These are phyloP conservation scores for Rhinoraja longicauda DNA, from an alignment of 2,797 vertebrate genomes.

Conservation along the genomic window DNA sequence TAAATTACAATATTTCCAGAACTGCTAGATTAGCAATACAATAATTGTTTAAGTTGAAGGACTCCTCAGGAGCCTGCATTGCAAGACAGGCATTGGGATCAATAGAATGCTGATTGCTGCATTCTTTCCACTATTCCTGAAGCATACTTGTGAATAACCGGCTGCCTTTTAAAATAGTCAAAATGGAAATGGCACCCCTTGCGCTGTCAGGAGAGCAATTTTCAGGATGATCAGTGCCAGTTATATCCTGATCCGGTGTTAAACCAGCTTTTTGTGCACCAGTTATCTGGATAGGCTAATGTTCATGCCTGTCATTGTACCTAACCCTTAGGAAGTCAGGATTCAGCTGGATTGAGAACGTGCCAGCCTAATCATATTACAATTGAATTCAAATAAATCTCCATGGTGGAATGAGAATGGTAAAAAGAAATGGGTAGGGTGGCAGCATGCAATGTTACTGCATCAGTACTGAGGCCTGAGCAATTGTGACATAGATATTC, in stretches of 20 bases:
- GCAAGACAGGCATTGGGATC: not conserved
- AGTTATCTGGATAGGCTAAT: not conserved
- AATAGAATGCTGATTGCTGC: not conserved
- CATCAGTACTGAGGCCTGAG: not conserved
- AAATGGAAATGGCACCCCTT: not conserved
- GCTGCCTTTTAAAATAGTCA: not conserved
- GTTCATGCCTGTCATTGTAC: not conserved
- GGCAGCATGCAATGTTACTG: not conserved
- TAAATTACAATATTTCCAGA: not conserved
- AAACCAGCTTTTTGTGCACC: not conserved
- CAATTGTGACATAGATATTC: not conserved
- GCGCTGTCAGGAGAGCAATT: not conserved
- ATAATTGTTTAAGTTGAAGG: not conserved
- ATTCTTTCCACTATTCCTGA: not conserved
- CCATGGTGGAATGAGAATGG: not conserved
- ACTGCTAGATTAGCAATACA: not conserved
- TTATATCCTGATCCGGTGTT: not conserved
- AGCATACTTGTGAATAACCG: not conserved
- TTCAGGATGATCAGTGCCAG: not conserved
- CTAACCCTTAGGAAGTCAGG: not conserved
- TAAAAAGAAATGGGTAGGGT: not conserved
- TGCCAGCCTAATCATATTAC: not conserved
- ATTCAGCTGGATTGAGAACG: not conserved
- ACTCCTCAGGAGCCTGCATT: not conserved
- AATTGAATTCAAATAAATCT: constrained; percentile 18